Evolutionary conservation across 2,113 vertebrate species (phyloP), one percentile per base, ranked within the genome.

Genomic region (Suncus etruscus): DNA sequence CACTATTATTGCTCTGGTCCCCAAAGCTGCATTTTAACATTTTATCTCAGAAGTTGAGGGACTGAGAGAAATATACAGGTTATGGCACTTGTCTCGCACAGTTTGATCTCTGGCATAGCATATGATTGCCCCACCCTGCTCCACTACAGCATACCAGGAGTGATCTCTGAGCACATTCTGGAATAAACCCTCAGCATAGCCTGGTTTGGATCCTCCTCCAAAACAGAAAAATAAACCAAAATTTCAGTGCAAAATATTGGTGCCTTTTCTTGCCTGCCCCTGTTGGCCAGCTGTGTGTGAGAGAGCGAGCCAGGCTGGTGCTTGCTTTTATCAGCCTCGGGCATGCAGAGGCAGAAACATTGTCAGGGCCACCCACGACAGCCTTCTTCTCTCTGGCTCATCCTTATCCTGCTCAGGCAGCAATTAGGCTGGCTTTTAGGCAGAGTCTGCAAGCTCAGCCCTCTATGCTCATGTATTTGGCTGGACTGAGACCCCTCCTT

Each of bases 371-470:
- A 50, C 65, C 48, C 73, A 47, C 27, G 4, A 58, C 39, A 15
- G 47, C 45, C 51, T 24, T 31, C 16, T 74, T 39, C 63, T 69
- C 48, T 61, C 70, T 73, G 25, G 8, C 25, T 68, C 68, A 27
- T n/a, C 79, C 48, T 82, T 80, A 66, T 76, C 70, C 76, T 32
- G 20, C 50, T 39, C 2, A 32, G 58, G 29, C 86, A 75, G 32
- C 83, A 75, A 18, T 22, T 86, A 65, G 15, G 15, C 10, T 92
- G 80, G n/a, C 80, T 93, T 89, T 58, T 51, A 51, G 61, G 65
- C 72, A 80, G 75, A 86, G 8, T 29, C 84, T 48, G 83, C 79
- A 86, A 91, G 66, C 83, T 87, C 70, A 68, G 51, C 14, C 32
- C 12, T 29, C 25, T 39, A 39, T 51, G 75, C 82, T 66, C 65